phyloP scores from a whole-genome alignment of 2,113 vertebrate genomes.

The Zeus faber region DNA sequence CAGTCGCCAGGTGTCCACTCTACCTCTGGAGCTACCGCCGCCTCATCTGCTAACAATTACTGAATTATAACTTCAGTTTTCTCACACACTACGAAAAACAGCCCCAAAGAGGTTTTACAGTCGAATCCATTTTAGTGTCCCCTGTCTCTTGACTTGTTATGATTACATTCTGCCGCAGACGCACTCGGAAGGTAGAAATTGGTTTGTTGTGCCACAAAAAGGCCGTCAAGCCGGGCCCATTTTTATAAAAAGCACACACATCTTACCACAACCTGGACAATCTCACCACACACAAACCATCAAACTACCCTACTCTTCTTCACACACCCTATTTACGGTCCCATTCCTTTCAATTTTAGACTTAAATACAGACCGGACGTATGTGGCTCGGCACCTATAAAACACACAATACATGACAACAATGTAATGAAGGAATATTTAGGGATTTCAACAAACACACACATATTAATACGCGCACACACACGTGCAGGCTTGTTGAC shows the following conservation, averaged over 20 bases:
- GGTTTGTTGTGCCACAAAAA: slow-evolving; percentile 39
- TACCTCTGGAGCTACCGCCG: too few relatives aligned
- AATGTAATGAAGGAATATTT: neutral
- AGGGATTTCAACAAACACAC: neutral
- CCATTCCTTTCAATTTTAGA: slow-evolving; percentile 32
- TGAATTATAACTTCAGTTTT: too few relatives aligned
- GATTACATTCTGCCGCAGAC: slow-evolving; percentile 23
- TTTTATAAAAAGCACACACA: slow-evolving; percentile 40
- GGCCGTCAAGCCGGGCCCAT: slow-evolving; percentile 22
- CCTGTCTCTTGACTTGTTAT: too few relatives aligned
- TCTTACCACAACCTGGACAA: slow-evolving; percentile 16
- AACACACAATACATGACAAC: neutral
- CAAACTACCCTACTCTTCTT: slow-evolving; percentile 11
- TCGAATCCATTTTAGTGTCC: too few relatives aligned
- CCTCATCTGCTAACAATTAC: too few relatives aligned
- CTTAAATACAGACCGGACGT: slow-evolving; percentile 8
- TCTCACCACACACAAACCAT: slow-evolving; percentile 15
- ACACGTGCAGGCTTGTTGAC: slow-evolving; percentile 30
- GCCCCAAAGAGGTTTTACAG: too few relatives aligned
- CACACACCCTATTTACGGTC: slow-evolving; percentile 18
- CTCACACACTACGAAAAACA: too few relatives aligned
- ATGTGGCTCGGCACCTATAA: too few relatives aligned
- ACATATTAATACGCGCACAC: neutral
- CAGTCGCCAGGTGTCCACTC: too few relatives aligned
- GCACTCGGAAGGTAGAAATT: slow-evolving; percentile 48